phyloP scores from a whole-genome alignment of 2,797 vertebrate genomes.

The Pangasius mekongensis region DNA sequence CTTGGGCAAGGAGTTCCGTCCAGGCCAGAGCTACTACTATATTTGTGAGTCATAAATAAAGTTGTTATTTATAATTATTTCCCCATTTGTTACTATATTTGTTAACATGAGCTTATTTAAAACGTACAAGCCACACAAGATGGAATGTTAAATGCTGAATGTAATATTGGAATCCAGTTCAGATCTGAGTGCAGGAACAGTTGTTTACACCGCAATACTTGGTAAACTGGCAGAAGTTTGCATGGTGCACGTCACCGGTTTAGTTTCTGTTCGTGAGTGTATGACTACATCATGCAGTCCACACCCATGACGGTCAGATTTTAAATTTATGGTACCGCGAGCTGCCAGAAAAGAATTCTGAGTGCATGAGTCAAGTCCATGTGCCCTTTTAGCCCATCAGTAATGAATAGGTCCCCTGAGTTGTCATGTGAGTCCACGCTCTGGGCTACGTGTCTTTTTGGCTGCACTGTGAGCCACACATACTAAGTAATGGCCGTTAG shows the following conservation, averaged over 20 bases:
- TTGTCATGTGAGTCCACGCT: slow-evolving; percentile 35
- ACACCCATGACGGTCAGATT: slow-evolving; percentile 13
- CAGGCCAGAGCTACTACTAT: slow-evolving; percentile 94
- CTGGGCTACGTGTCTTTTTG: slow-evolving; percentile 47
- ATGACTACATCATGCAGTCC: slow-evolving; percentile 31
- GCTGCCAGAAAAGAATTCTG: slow-evolving; percentile 31
- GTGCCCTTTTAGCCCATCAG: slow-evolving; percentile 35
- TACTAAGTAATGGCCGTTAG: neutral
- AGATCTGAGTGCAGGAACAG: neutral
- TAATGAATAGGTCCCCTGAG: slow-evolving; percentile 48
- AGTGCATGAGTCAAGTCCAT: slow-evolving; percentile 43
- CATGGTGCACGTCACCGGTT: neutral
- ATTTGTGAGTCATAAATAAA: slow-evolving; percentile 84
- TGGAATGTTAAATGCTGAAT: neutral
- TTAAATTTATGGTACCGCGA: slow-evolving; percentile 42
- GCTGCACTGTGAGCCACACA: slow-evolving; percentile 33
- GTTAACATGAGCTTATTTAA: neutral
- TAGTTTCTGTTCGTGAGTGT: neutral
- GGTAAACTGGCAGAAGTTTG: neutral
- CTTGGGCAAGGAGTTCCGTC: slow-evolving; percentile 90
- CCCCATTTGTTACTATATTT: neutral
- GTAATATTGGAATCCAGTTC: neutral
- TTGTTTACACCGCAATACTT: neutral
- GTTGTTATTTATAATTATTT: neutral
- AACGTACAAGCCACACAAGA: neutral